Evolutionary conservation across 2,888 invertebrate genomes (phyloP).

Genomic region (Drosophila paranaensis): DNA sequence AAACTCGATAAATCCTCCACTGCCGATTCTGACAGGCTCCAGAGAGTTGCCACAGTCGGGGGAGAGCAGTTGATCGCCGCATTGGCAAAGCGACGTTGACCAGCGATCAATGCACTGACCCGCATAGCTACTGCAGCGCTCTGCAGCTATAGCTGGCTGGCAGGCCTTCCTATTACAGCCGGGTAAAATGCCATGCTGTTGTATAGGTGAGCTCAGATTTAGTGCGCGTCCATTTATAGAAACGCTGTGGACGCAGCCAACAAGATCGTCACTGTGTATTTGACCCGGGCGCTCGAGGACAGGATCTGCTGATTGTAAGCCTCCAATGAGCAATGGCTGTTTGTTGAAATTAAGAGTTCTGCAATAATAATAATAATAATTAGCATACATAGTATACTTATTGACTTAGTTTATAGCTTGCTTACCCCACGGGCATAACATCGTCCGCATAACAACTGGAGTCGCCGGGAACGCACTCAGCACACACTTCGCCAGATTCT

Average conservation of each 20-base stretch:
- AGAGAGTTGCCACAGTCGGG: constrained; percentile 92
- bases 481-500: constrained; percentile 94
- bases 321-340: constrained; percentile 93
- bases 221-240: constrained; percentile 93
- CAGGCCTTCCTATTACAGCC: constrained; percentile 92
- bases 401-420: no score
- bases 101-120: constrained; percentile 92
- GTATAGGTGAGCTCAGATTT: constrained; percentile 91
- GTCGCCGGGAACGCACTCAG: constrained; percentile 94
- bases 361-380: constrained; percentile 81
- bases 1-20: constrained; percentile 92
- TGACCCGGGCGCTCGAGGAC: constrained; percentile 95
- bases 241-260: constrained; percentile 97
- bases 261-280: constrained; percentile 95
- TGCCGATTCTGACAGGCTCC: constrained; percentile 91
- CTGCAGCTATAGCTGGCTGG: constrained; percentile 84
- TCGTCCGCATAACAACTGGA: constrained; percentile 93
- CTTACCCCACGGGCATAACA: constrained; percentile 94
- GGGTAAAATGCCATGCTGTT: constrained; percentile 89
- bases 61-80: constrained; percentile 89
- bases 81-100: constrained; percentile 90
- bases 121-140: constrained; percentile 88
- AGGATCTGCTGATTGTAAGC: constrained; percentile 93
- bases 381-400: no score
- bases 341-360: constrained; percentile 96